Evolutionary conservation across 2,888 invertebrate species (phyloP).

Genomic region (Lepidonotus clava): DNA sequence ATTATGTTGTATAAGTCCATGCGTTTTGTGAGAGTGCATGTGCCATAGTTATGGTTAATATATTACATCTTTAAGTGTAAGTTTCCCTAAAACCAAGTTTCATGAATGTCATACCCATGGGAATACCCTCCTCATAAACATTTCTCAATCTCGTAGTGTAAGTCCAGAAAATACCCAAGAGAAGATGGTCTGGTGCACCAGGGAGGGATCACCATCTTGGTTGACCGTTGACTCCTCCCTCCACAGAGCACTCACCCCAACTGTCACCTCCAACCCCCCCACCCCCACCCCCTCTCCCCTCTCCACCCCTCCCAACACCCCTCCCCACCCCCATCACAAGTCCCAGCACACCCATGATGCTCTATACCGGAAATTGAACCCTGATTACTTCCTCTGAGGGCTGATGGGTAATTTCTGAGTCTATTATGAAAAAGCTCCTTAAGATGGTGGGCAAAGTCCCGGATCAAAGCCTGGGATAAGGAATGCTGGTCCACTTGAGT

Average conservation of each 20-base stretch:
- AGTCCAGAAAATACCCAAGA: too few relatives aligned
- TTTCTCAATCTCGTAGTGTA: too few relatives aligned
- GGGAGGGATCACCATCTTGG: not conserved
- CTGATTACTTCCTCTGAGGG: constrained; percentile 47
- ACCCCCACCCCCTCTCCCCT: not conserved
- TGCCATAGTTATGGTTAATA: too few relatives aligned
- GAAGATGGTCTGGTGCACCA: not conserved
- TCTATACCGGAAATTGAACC: constrained; percentile 35
- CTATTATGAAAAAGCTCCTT: constrained; percentile 24
- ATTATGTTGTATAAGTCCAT: too few relatives aligned
- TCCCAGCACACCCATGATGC: not conserved
- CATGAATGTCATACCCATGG: too few relatives aligned
- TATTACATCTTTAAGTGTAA: too few relatives aligned
- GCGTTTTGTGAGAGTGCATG: too few relatives aligned
- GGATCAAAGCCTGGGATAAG: constrained; percentile 2
- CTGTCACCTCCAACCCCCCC: not conserved
- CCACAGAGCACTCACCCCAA: not conserved
- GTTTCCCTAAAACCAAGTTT: too few relatives aligned
- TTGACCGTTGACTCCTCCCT: not conserved
- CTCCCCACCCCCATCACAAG: not conserved
- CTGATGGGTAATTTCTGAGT: constrained; percentile 50
- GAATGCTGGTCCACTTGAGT: constrained; percentile 23
- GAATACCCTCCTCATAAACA: too few relatives aligned
- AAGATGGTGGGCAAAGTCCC: too few relatives aligned
- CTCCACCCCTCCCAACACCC: not conserved